A percentile compares a stretch with the other conserved stretches of the same genome.
These are phyloP conservation scores for Saccostrea echinata DNA, from an alignment of 1,140 invertebrate species.

Conservation along the genomic window DNA sequence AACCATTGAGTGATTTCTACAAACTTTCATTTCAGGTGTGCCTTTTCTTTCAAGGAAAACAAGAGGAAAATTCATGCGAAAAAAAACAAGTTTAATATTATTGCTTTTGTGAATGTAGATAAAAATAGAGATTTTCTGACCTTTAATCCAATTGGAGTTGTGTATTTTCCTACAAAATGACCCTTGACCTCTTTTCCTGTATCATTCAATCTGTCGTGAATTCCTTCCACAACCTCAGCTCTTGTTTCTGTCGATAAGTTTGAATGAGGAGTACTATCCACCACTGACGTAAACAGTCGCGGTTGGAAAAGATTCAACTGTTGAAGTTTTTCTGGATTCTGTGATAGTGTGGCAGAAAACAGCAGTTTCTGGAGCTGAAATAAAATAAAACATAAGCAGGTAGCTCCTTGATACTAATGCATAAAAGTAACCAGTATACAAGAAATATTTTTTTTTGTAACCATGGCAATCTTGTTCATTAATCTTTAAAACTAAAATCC, in stretches of 20 bases:
- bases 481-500: too few relatives aligned
- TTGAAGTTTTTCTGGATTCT: conserved; percentile 96
- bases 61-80: too few relatives aligned
- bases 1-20: too few relatives aligned
- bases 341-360: conserved; percentile 96
- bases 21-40: too few relatives aligned
- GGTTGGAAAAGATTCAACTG: conserved; percentile 93
- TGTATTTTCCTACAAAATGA: conserved; percentile 88
- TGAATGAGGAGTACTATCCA: conserved; percentile 56
- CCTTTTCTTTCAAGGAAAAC: too few relatives aligned
- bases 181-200: conserved; percentile 55
- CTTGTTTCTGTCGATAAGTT: neutral
- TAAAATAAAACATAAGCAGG: too few relatives aligned
- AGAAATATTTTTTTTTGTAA: too few relatives aligned
- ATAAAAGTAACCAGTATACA: too few relatives aligned
- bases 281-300: conserved; percentile 91
- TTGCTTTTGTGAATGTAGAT: neutral
- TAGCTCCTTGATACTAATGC: too few relatives aligned
- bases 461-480: too few relatives aligned
- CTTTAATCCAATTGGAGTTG: conserved; percentile 90
- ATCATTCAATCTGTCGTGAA: neutral
- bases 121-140: conserved; percentile 57
- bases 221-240: neutral
- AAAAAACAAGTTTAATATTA: too few relatives aligned
- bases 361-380: conserved; percentile 91